A percentile compares a stretch with the other conserved stretches of the same genome.
phyloP scores from a whole-genome alignment of 2,797 vertebrate species.

The Pangasius macronema region DNA sequence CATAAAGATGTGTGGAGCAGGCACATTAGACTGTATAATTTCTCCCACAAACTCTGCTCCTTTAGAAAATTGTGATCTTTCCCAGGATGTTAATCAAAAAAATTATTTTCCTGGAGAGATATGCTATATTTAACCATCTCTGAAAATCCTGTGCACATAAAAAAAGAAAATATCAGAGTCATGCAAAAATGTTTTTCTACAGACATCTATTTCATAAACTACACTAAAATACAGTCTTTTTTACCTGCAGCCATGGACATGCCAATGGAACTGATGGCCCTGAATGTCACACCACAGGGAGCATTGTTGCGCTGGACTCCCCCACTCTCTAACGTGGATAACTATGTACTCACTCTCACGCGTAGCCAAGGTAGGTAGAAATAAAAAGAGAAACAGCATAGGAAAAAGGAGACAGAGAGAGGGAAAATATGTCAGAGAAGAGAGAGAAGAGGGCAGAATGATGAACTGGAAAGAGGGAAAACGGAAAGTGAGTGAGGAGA shows the following conservation, averaged over 20 bases:
- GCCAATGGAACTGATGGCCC: slow-evolving; percentile 82
- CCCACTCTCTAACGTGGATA: slow-evolving; percentile 84
- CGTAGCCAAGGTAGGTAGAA: slow-evolving; percentile 76
- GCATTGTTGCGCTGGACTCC: slow-evolving; percentile 89
- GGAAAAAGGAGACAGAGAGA: slow-evolving; percentile 13
- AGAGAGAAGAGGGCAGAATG: background rate
- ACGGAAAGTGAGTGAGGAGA: background rate
- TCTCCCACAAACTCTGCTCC: slow-evolving; percentile 52
- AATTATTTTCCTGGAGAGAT: slow-evolving; percentile 50
- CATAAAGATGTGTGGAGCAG: slow-evolving; percentile 21
- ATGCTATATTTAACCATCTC: slow-evolving; percentile 33
- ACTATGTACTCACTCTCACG: slow-evolving; percentile 87
- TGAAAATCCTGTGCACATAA: background rate
- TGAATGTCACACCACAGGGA: slow-evolving; percentile 89
- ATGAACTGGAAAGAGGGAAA: background rate
- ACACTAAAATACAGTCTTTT: slow-evolving; percentile 24
- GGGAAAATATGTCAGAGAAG: slow-evolving; percentile 34
- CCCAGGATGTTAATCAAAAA: slow-evolving; percentile 55
- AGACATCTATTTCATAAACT: background rate
- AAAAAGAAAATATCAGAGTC: slow-evolving; percentile 18
- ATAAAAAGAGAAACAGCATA: background rate
- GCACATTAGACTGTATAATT: slow-evolving; percentile 60
- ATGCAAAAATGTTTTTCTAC: background rate
- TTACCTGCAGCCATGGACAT: slow-evolving; percentile 87
- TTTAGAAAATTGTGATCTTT: slow-evolving; percentile 57